Evolutionary conservation across 2,888 invertebrate species (phyloP).

Genomic region (Meiosimyza platycephala): DNA sequence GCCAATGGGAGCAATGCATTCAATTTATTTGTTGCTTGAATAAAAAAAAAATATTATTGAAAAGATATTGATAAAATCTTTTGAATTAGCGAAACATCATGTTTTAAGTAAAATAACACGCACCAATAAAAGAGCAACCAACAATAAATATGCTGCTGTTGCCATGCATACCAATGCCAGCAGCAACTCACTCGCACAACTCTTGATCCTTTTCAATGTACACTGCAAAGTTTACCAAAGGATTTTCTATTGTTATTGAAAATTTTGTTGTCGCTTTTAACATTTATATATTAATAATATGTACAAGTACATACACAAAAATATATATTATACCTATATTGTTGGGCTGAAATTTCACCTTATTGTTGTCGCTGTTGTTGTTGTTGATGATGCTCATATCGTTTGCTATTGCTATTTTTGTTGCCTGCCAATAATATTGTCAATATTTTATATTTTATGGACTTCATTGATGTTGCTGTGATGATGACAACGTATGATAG

Average conservation of each 20-base stretch:
- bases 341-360: not conserved
- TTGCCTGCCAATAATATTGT: not conserved
- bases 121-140: constrained; percentile 49
- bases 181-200: not conserved
- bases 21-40: too few species aligned
- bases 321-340: too few species aligned
- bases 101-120: constrained; percentile 61
- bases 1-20: too few species aligned
- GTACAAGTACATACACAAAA: not conserved
- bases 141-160: constrained; percentile 34
- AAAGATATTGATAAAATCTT: constrained; percentile 52
- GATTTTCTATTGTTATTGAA: constrained; percentile 33
- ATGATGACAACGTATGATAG: not conserved
- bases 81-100: constrained; percentile 64
- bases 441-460: not conserved
- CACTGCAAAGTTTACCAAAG: constrained; percentile 18
- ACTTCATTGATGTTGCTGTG: not conserved
- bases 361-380: too few species aligned
- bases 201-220: constrained; percentile 21
- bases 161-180: not conserved
- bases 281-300: not conserved
- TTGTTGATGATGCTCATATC: not conserved
- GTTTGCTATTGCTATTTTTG: not conserved
- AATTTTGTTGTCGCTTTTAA: constrained; percentile 14
- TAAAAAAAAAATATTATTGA: not conserved